Conservation (phyloP, 2,888 invertebrate genomes). For the Archaeoteleia sp. region DNA sequence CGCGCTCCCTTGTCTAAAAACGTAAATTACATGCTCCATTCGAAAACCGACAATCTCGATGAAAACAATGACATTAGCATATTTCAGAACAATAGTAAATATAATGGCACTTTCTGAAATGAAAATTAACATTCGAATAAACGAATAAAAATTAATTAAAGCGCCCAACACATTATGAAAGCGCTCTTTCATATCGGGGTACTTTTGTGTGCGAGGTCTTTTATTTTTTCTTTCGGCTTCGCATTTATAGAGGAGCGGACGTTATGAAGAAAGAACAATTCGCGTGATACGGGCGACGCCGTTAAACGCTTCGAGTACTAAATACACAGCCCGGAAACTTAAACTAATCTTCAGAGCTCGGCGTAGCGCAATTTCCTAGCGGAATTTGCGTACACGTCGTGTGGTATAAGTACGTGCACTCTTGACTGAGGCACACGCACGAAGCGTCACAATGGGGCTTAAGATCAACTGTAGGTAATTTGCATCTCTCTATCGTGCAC, state of each 20-base stretch:
- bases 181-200: too few species aligned
- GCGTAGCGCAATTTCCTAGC: constrained; percentile 39
- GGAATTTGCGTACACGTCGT: constrained; percentile 38
- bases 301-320: constrained; percentile 44
- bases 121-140: too few species aligned
- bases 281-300: constrained; percentile 19
- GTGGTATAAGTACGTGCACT: constrained; percentile 24
- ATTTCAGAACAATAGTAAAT: too few species aligned
- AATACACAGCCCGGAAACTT: constrained; percentile 48
- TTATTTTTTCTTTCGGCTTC: constrained; percentile 3
- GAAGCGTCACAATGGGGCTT: constrained; percentile 49
- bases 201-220: constrained; percentile 1
- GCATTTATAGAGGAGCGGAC: constrained; percentile 14
- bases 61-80: too few species aligned
- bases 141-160: too few species aligned
- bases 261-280: constrained; percentile 28
- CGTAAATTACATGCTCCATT: too few species aligned
- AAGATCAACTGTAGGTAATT: constrained; percentile 60
- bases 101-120: too few species aligned
- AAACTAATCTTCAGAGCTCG: constrained; percentile 46
- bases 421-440: constrained; percentile 49
- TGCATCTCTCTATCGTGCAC: constrained; percentile 51
- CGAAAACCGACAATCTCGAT: too few species aligned
- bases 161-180: too few species aligned
- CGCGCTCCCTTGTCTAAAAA: too few species aligned